Evolutionary conservation across 1,140 invertebrate species (phyloP).

Genomic region (Acyrthosiphon pisum): DNA sequence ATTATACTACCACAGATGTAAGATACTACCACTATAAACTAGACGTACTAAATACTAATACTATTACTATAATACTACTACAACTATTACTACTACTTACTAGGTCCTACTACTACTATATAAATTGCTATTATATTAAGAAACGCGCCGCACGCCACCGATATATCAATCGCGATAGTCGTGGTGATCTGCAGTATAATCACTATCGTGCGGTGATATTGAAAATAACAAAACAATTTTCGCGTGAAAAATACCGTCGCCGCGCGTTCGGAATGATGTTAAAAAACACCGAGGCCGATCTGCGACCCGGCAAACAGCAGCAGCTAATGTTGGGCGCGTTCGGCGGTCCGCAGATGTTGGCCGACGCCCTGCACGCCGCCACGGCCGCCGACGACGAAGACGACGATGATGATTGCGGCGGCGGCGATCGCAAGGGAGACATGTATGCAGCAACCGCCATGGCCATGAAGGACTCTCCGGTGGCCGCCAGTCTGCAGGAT

Average conservation of each 20-base stretch:
- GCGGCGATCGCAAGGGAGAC: constrained; percentile 51
- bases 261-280: constrained; percentile 33
- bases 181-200: not conserved
- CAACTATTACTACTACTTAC: not conserved
- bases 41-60: not conserved
- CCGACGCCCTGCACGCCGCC: constrained; percentile 18
- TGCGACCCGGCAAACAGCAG: constrained; percentile 51
- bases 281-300: constrained; percentile 43
- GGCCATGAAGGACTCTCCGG: constrained; percentile 49
- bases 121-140: not conserved
- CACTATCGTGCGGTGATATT: not conserved
- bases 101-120: not conserved
- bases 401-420: constrained; percentile 53
- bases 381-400: constrained; percentile 44
- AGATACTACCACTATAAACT: not conserved
- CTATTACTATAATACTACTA: not conserved
- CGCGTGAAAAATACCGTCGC: constrained; percentile 6
- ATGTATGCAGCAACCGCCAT: constrained; percentile 45
- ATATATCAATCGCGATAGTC: not conserved
- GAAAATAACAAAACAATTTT: not conserved
- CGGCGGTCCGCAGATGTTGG: constrained; percentile 50
- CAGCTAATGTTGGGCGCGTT: constrained; percentile 53
- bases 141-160: not conserved
- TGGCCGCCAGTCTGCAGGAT: constrained; percentile 44
- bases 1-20: not conserved